Evolutionary conservation across 2,797 vertebrate genomes (phyloP).

Genomic region (Bradypodion pumilum): DNA sequence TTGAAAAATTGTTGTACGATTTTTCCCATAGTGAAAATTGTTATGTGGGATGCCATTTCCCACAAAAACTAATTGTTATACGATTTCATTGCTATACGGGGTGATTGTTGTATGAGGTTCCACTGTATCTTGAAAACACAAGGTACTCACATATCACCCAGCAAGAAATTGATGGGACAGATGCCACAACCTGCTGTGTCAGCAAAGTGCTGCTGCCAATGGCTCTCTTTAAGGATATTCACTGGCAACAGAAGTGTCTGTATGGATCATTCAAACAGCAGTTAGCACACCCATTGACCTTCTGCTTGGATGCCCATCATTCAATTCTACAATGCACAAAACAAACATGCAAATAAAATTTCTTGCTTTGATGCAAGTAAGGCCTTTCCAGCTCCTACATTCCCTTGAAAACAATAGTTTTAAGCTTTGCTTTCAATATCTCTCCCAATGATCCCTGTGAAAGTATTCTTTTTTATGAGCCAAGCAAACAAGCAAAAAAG

Average conservation of each 20-base stretch:
- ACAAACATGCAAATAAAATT: slow-evolving; percentile 32
- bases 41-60: too few relatives aligned
- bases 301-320: neutral
- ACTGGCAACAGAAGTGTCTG: slow-evolving; percentile 40
- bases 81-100: too few relatives aligned
- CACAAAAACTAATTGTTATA: too few relatives aligned
- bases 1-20: too few relatives aligned
- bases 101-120: too few relatives aligned
- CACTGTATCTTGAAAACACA: slow-evolving; percentile 34
- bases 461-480: neutral
- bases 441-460: neutral
- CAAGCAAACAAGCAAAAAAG: neutral
- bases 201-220: slow-evolving; percentile 29
- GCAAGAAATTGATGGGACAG: slow-evolving; percentile 30
- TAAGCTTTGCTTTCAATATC: neutral
- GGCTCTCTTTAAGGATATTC: neutral
- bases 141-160: slow-evolving; percentile 39
- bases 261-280: slow-evolving; percentile 35
- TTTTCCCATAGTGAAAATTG: too few relatives aligned
- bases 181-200: slow-evolving; percentile 33
- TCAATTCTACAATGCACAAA: slow-evolving; percentile 24
- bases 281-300: neutral
- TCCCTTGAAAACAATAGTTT: neutral
- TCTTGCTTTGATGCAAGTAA: neutral
- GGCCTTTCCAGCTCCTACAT: neutral